phyloP scores from a whole-genome alignment of 2,113 vertebrate genomes.

The Mugil cephalus region DNA sequence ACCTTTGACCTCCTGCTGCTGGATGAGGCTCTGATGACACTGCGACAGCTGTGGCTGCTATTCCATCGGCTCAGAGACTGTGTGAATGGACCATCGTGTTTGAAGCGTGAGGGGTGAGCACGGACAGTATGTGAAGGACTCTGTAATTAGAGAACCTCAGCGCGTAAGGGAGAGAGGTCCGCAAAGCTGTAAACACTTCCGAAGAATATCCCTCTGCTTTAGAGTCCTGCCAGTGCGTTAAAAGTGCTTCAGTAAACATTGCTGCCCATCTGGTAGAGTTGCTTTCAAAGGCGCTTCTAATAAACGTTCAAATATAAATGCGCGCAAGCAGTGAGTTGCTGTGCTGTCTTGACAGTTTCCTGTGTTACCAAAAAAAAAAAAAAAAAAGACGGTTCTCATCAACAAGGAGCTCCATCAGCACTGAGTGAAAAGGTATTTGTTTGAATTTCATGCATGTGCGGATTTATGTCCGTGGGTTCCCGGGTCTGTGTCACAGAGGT shows the following conservation, averaged over 20 bases:
- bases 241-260: conserved; percentile 62
- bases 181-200: conserved; percentile 76
- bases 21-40: conserved; percentile 70
- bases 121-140: conserved; percentile 78
- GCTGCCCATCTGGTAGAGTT: conserved; percentile 16
- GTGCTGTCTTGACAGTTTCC: conserved; percentile 14
- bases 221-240: conserved; percentile 52
- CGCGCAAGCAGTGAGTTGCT: not conserved
- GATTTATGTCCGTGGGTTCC: conserved; percentile 64
- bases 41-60: conserved; percentile 78
- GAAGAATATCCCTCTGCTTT: conserved; percentile 66
- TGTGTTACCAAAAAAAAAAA: conserved; percentile 21
- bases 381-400: conserved; percentile 2
- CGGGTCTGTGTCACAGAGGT: conserved; percentile 64
- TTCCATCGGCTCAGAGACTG: conserved; percentile 70
- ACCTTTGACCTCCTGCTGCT: conserved; percentile 71
- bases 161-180: conserved; percentile 51
- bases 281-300: conserved; percentile 22
- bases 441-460: conserved; percentile 64
- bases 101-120: conserved; percentile 68
- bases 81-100: conserved; percentile 75
- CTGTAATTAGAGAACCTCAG: conserved; percentile 75
- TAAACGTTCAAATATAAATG: conserved; percentile 13
- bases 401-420: conserved; percentile 20
- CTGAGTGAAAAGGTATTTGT: conserved; percentile 62